Evolutionary conservation across 2,113 vertebrate genomes (phyloP), one percentile per base, ranked within the genome.

Genomic region (Erinaceus europaeus): DNA sequence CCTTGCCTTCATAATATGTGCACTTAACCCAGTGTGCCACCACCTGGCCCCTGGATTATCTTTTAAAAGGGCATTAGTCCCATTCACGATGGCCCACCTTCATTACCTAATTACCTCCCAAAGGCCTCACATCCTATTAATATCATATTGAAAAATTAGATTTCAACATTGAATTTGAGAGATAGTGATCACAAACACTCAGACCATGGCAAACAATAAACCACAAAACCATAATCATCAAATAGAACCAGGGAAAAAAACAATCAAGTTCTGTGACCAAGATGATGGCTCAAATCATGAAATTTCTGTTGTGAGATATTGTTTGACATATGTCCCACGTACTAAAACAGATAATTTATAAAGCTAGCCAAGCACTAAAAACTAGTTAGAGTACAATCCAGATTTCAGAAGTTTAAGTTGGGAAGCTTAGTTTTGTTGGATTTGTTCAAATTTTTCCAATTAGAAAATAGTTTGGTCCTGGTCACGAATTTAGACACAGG

Each of bases 401-500:
- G 34, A 4, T 59, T 59, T 59, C 9, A 3, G n/a, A 62, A 21
- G 36, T 53, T 27, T 78, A 86, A 61, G 9, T 38, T 73, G 17
- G 42, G 50, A 73, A 29, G 38, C 15, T 27, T 50, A 27, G 48
- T 77, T 67, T 42, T 67, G 4, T 84, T 59, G 42, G 9, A 8
- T 59, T 32, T 72, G 11, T 29, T 57, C 71, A 18, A 59, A 79
- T 42, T 69, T 52, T 77, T n/a, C n/a, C 5, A 86, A 48, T 25
- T 25, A 61, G 11, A 36, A 9, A n/a, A 11, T 11, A 42, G 48
- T 4, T 87, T 78, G 34, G 34, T 17, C 52, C 48, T 90, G 29
- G 67, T 44, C 71, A 83, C 57, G 34, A 91, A 74, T 64, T 85
- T 88, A 71, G 65, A 78, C 85, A 75, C 1, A 71, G 85, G n/a